A percentile compares a stretch with the other conserved stretches of the same genome.
Conservation (phyloP, 2,888 invertebrate species). For the Phanerotoma sp. region DNA sequence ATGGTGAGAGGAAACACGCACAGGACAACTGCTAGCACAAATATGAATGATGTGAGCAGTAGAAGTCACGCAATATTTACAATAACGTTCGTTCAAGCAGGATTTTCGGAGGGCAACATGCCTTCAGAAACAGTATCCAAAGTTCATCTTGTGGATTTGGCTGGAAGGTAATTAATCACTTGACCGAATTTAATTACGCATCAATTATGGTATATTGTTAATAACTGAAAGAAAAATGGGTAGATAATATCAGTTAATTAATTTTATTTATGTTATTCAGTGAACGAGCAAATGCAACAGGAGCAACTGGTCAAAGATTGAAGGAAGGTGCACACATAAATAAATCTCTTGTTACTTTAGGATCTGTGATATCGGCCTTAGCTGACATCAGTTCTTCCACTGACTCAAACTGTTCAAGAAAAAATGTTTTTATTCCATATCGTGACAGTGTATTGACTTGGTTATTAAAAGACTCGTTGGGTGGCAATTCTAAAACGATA, state of each 20-base stretch:
- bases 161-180: constrained; percentile 69
- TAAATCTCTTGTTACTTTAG: constrained; percentile 84
- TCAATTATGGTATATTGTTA: no score
- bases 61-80: constrained; percentile 91
- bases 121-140: constrained; percentile 89
- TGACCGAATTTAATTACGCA: constrained; percentile 3
- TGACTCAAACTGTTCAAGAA: constrained; percentile 55
- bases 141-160: constrained; percentile 86
- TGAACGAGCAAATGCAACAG: constrained; percentile 85
- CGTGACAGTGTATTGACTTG: constrained; percentile 86
- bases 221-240: no score
- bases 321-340: constrained; percentile 91
- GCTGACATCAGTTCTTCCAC: constrained; percentile 66
- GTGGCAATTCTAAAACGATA: constrained; percentile 88
- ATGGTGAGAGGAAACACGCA: constrained; percentile 79
- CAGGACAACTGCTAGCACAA: constrained; percentile 84
- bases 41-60: constrained; percentile 91
- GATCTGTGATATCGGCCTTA: constrained; percentile 83
- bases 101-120: constrained; percentile 75
- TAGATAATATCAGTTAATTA: not conserved
- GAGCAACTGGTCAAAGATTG: constrained; percentile 86
- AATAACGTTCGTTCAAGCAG: constrained; percentile 85
- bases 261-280: constrained; percentile 55
- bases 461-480: constrained; percentile 84
- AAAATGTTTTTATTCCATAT: constrained; percentile 77